These are phyloP conservation scores for Labeo calbasu DNA, from an alignment of 2,797 vertebrate genomes.

Conservation along the genomic window DNA sequence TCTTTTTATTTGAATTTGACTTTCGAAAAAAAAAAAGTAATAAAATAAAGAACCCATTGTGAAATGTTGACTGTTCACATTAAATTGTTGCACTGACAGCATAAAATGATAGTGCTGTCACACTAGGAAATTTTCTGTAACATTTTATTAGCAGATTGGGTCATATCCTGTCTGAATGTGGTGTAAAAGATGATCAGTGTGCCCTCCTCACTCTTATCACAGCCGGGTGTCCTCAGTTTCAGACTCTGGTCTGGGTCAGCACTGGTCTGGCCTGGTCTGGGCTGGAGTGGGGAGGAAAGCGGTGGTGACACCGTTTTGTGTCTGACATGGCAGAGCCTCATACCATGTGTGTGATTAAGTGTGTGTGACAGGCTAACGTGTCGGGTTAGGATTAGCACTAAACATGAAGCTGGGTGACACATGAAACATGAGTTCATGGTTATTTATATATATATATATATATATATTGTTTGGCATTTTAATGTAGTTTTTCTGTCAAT, in stretches of 20 bases:
- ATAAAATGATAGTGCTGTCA: neutral
- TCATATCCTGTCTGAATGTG: constrained; percentile 4
- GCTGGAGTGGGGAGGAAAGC: neutral
- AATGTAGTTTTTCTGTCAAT: too few species aligned
- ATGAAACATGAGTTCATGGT: neutral
- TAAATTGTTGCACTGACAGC: neutral
- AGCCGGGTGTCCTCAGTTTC: neutral
- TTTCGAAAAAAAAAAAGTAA: neutral
- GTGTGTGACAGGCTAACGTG: neutral
- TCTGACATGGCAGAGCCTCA: neutral
- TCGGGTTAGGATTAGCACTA: neutral
- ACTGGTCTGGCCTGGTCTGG: neutral
- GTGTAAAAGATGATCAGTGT: constrained; percentile 1
- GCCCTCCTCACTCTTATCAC: neutral
- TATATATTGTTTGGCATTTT: too few species aligned
- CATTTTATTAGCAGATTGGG: neutral
- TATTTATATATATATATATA: neutral
- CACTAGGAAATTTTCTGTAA: too few species aligned
- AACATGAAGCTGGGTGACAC: neutral
- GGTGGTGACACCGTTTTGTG: neutral
- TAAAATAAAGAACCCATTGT: neutral
- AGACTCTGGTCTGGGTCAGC: constrained; percentile 1
- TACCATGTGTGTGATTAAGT: neutral
- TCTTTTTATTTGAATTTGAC: neutral
- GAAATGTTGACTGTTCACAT: neutral